phyloP scores from a whole-genome alignment of 2,797 vertebrate genomes.

The Thunnus albacares region DNA sequence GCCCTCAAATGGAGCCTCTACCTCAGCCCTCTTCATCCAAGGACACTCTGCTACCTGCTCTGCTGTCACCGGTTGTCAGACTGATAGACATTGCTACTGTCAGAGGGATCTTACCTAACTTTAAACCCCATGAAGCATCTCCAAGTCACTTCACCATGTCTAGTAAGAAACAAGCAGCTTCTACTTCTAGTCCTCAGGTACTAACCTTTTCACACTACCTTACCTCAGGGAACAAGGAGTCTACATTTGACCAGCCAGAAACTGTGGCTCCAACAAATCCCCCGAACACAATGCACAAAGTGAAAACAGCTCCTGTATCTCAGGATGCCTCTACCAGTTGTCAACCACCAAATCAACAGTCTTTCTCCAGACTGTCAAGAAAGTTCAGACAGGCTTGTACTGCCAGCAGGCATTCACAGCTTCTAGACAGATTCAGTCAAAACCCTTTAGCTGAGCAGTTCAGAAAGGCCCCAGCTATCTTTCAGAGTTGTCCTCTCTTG shows the following conservation, averaged over 20 bases:
- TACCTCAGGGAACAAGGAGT: not conserved
- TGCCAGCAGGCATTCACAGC: not conserved
- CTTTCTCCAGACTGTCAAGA: slow-evolving; percentile 29
- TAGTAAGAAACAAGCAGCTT: not conserved
- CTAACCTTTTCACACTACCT: not conserved
- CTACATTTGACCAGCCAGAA: not conserved
- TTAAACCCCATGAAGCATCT: not conserved
- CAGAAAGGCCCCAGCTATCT: not conserved
- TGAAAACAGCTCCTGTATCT: not conserved
- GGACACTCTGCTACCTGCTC: not conserved
- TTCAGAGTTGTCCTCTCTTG: not conserved
- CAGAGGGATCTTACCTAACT: too few species aligned
- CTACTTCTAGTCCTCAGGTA: not conserved
- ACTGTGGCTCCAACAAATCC: not conserved
- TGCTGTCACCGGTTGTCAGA: slow-evolving; percentile 34
- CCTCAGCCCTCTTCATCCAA: slow-evolving; percentile 11
- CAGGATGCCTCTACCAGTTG: not conserved
- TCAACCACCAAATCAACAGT: not conserved
- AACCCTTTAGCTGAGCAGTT: not conserved
- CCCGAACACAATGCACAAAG: not conserved
- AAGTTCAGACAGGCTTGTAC: not conserved
- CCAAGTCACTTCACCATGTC: not conserved
- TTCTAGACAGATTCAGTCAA: not conserved
- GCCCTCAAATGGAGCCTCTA: not conserved
- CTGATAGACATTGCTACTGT: slow-evolving; percentile 31